Evolutionary conservation across 37 sponge, comb jelly and placozoan species (phyloP).

Genomic region (Beroe forskalii): DNA sequence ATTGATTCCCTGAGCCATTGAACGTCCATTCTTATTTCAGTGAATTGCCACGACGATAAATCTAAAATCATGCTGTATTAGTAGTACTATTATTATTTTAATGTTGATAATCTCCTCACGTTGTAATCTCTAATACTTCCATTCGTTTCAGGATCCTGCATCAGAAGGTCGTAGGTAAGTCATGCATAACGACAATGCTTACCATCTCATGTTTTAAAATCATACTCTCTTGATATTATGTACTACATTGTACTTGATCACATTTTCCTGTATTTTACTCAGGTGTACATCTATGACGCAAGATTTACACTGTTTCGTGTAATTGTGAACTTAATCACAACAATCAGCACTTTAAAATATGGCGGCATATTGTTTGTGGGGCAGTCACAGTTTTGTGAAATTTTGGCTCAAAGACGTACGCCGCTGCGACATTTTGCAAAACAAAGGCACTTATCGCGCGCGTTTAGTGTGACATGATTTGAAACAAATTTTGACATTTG

Average conservation of each 20-base stretch:
- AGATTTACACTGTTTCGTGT: too few species aligned
- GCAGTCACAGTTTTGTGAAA: neutral
- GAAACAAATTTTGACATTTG: neutral
- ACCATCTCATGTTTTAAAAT: too few species aligned
- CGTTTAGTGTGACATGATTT: conserved; percentile 59
- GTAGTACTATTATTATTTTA: neutral
- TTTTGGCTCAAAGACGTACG: neutral
- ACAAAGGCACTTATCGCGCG: neutral
- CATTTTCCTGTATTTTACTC: too few species aligned
- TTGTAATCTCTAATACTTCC: too few species aligned
- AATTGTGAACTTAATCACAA: neutral
- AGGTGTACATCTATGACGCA: too few species aligned
- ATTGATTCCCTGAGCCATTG: too few species aligned
- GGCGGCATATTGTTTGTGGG: neutral
- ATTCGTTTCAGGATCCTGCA: neutral
- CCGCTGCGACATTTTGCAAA: neutral
- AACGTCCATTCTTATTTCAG: too few species aligned
- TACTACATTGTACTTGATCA: too few species aligned
- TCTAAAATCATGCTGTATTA: neutral
- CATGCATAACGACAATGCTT: too few species aligned
- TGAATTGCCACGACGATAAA: neutral
- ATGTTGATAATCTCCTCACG: too few species aligned
- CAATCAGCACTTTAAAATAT: neutral
- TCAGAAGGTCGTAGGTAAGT: neutral
- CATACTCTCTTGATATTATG: too few species aligned